Evolutionary conservation across 2,888 invertebrate species (phyloP).

Genomic region (Acronicta psi): DNA sequence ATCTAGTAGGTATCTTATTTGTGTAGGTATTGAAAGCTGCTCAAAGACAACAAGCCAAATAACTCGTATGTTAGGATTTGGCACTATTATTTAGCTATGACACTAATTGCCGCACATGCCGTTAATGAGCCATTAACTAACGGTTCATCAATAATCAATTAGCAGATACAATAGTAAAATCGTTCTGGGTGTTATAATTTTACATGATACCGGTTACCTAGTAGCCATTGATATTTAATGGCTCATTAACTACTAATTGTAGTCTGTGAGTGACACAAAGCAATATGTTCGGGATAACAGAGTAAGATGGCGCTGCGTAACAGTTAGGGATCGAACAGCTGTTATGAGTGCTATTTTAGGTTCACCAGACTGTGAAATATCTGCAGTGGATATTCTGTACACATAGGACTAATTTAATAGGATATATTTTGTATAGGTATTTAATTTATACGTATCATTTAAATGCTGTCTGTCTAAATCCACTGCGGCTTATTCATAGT

Average conservation of each 20-base stretch:
- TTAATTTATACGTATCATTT: no score
- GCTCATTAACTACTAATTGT: background rate
- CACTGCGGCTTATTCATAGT: background rate
- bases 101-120: background rate
- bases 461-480: no score
- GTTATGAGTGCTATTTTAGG: background rate
- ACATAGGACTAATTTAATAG: no score
- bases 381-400: no score
- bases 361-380: background rate
- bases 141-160: background rate
- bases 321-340: background rate
- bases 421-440: no score
- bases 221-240: background rate
- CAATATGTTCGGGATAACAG: background rate
- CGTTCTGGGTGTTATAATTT: no score
- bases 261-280: background rate
- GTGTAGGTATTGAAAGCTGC: constrained; percentile 49
- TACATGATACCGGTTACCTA: no score
- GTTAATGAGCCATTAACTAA: constrained; percentile 1
- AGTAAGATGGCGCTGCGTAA: constrained; percentile 1
- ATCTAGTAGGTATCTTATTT: constrained; percentile 31
- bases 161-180: no score
- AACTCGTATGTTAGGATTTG: constrained; percentile 29
- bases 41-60: constrained; percentile 72
- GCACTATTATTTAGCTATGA: background rate